Evolutionary conservation across 2,888 invertebrate genomes (phyloP).

Genomic region (Tenthredo distinguenda): DNA sequence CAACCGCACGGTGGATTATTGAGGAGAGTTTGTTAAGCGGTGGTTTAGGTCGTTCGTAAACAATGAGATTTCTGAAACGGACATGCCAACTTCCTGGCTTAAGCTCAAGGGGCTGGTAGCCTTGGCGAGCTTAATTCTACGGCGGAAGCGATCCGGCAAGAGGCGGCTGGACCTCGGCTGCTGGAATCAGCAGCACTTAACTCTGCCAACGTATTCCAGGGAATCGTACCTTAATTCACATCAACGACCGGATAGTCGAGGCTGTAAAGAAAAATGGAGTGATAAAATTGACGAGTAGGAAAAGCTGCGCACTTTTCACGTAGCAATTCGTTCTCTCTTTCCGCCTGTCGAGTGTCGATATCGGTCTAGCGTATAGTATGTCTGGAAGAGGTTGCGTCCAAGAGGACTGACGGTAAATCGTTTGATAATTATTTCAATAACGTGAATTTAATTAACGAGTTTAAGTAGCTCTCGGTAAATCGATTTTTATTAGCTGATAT

Average conservation of each 20-base stretch:
- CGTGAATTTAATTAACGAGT: background rate
- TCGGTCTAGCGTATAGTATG: background rate
- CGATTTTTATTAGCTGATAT: background rate
- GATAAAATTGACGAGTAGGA: background rate
- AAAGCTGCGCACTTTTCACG: background rate
- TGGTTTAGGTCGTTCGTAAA: conserved; percentile 50
- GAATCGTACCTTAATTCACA: conserved; percentile 22
- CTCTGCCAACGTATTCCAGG: background rate
- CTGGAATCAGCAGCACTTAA: conserved; percentile 32
- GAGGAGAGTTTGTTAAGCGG: conserved; percentile 49
- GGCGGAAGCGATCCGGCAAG: conserved; percentile 26
- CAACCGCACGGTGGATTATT: conserved; percentile 47
- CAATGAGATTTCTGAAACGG: conserved; percentile 51
- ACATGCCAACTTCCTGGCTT: conserved; percentile 48
- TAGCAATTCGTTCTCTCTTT: background rate
- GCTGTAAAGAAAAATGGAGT: background rate
- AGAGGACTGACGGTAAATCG: background rate
- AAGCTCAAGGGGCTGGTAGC: conserved; percentile 26
- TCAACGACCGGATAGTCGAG: background rate
- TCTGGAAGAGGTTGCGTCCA: background rate
- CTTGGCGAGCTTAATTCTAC: conserved; percentile 40
- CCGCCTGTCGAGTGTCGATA: background rate
- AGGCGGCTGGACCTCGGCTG: conserved; percentile 6
- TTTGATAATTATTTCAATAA: background rate
- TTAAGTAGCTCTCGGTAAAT: background rate